These are phyloP conservation scores for western clawed frog (Xenopus tropicalis) DNA, from an alignment of 2,113 vertebrate genomes.

Conservation along the genomic window UCB_Xtro_10.0 CM004443.2:127899501-127900000, in stretches of 20 bases:
- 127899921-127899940: slow-evolving; percentile 83
- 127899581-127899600: slow-evolving; percentile 68
- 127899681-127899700: slow-evolving; percentile 84
- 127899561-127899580: slow-evolving; percentile 73
- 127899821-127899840: slow-evolving; percentile 87
- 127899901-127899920: slow-evolving; percentile 82
- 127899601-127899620: slow-evolving; percentile 62
- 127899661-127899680: slow-evolving; percentile 75
- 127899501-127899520: too few species aligned
- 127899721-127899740: slow-evolving; percentile 85
- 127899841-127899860: slow-evolving; percentile 86
- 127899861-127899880: slow-evolving; percentile 85
- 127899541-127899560: slow-evolving; percentile 73
- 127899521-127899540: slow-evolving; percentile 78
- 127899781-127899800: slow-evolving; percentile 21
- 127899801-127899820: slow-evolving; percentile 85
- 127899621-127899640: slow-evolving; percentile 77
- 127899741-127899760: slow-evolving; percentile 78
- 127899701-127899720: slow-evolving; percentile 79
- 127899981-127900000: slow-evolving; percentile 85
- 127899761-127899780: slow-evolving; percentile 56
- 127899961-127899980: slow-evolving; percentile 87
- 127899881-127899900: slow-evolving; percentile 78
- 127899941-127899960: slow-evolving; percentile 80
- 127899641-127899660: slow-evolving; percentile 78